phyloP scores from a whole-genome alignment of 2,113 vertebrate species.

The Heterocephalus glaber region DNA sequence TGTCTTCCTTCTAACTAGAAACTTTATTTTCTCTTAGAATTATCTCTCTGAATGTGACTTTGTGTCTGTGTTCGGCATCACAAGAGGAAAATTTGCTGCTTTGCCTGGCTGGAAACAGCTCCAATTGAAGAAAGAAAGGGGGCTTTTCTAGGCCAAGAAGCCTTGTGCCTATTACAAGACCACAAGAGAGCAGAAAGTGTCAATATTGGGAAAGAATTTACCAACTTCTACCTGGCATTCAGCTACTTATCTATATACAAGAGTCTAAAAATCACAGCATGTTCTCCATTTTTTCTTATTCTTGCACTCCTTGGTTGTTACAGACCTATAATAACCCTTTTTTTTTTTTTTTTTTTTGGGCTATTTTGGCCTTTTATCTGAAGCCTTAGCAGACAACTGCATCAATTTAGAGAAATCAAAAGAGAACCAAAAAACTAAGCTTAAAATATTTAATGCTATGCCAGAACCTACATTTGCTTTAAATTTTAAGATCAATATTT shows the following conservation, averaged over 20 bases:
- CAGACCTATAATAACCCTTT: neutral
- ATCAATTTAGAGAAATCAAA: conserved; percentile 5
- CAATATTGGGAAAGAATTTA: neutral
- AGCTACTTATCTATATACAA: neutral
- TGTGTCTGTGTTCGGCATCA: conserved; percentile 85
- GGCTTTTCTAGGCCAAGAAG: conserved; percentile 87
- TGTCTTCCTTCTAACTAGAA: conserved; percentile 48
- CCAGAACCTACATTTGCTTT: neutral
- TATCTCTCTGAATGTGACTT: conserved; percentile 91
- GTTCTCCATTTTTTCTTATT: neutral
- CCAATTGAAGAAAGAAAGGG: conserved; percentile 89
- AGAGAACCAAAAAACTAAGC: neutral
- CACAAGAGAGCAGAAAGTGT: neutral
- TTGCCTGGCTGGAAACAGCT: conserved; percentile 91
- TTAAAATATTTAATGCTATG: conserved; percentile 14
- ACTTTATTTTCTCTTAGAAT: conserved; percentile 82
- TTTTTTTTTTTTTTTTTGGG: neutral
- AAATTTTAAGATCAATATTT: neutral
- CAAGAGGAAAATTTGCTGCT: conserved; percentile 85
- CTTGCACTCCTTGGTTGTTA: neutral
- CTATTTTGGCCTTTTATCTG: neutral
- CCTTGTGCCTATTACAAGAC: neutral
- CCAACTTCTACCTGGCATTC: neutral
- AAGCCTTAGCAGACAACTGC: conserved; percentile 14
- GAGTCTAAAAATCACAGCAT: neutral